These are phyloP conservation scores for Danio tinwini DNA, from an alignment of 2,797 vertebrate species.

Conservation along the genomic window DNA sequence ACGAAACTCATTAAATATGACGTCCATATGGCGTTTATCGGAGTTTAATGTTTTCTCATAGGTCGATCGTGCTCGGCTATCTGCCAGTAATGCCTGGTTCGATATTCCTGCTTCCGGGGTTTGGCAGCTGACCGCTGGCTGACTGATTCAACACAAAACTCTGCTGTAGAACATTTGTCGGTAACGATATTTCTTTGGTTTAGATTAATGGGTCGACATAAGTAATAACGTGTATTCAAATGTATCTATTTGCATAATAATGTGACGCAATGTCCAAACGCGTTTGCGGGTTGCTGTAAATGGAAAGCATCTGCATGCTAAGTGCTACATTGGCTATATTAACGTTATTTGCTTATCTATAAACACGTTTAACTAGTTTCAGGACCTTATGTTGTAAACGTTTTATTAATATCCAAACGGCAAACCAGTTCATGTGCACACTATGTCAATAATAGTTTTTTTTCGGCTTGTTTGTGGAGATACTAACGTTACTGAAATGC, in stretches of 20 bases:
- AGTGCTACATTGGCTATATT: slow-evolving; percentile 30
- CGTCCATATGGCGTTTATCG: neutral
- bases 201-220: neutral
- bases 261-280: neutral
- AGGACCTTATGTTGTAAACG: neutral
- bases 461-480: neutral
- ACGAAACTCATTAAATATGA: neutral
- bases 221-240: neutral
- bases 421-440: neutral
- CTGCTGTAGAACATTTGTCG: slow-evolving; percentile 4
- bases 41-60: neutral
- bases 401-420: neutral
- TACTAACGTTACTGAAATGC: neutral
- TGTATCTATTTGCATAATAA: neutral
- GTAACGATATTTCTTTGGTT: slow-evolving; percentile 5
- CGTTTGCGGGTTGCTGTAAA: neutral
- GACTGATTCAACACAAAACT: slow-evolving; percentile 13
- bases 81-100: slow-evolving; percentile 43
- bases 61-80: slow-evolving; percentile 11
- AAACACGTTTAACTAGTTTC: neutral
- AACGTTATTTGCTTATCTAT: neutral
- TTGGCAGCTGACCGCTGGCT: slow-evolving; percentile 24
- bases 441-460: neutral
- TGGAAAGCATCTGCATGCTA: slow-evolving; percentile 18
- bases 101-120: slow-evolving; percentile 34